Evolutionary conservation across 1,140 invertebrate genomes (phyloP), one percentile per base, ranked within the genome.

Genomic region (Heliconius himera): DNA sequence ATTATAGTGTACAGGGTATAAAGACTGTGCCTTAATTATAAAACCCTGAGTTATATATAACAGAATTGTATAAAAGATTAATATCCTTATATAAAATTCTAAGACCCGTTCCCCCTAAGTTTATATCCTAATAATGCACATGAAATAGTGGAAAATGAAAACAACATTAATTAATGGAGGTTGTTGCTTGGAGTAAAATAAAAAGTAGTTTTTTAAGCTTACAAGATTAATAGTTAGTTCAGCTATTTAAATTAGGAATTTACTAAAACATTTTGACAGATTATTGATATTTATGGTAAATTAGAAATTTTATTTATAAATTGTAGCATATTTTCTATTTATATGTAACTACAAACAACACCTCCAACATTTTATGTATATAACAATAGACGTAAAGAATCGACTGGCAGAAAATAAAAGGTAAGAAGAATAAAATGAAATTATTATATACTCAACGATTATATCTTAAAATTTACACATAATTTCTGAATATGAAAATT

Each of bases 111-210:
- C 74, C 74, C 74, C 60, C 46, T 46, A 76, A 46, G n/a, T 70
- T 56, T 29, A 76, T 22, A 76, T 49, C 38, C 74, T 70, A 76
- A 46, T 29, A 76, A 76, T 76, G 74, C 56, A 70, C 74, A 77
- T 70, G 72, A 72, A n/a, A 76, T 16, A 46, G 76, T 78, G 76
- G 56, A 73, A 33, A 72, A 76, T 82, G 73, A 80, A 41, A 54
- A 72, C 76, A 81, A 83, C 82, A 83, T 78, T 80, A 78, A 66
- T 16, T 13, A 46, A 72, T 72, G 70, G 77, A 49, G 72, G 56
- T 49, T 29, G 22, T 66, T 66, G 26, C 13, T 66, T 66, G 60
- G 3, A 66, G 22, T 13, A 13, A 29, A 5, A 22, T 66, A 26
- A 29, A 66, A 66, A 26, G n/a, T 6, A 9, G 8, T 56, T 0